A percentile compares a stretch with the other conserved stretches of the same genome.
phyloP scores from a whole-genome alignment of 2,797 vertebrate species.

The Argyrosomus regius region DNA sequence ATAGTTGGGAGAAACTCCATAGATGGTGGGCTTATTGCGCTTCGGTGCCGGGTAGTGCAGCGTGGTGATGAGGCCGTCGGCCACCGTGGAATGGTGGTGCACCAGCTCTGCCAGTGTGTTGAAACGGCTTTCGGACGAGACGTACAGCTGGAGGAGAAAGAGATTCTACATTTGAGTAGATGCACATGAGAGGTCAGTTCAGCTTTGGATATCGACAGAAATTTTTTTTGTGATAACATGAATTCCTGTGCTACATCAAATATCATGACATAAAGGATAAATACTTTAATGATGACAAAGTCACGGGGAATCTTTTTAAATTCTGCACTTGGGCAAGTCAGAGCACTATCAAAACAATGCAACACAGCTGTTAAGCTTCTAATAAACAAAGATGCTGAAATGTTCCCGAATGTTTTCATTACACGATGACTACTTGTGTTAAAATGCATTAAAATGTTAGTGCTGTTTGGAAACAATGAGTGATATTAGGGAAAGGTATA shows the following conservation, averaged over 20 bases:
- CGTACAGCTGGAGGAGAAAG: slow-evolving; percentile 89
- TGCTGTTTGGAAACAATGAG: neutral
- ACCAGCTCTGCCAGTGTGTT: slow-evolving; percentile 97
- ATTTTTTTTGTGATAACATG: neutral
- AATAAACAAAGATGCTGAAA: neutral
- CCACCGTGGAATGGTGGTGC: slow-evolving; percentile 97
- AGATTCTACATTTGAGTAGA: slow-evolving; percentile 35
- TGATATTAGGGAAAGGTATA: neutral
- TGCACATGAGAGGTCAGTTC: slow-evolving; percentile 19
- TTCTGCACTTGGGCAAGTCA: neutral
- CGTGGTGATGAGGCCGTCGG: slow-evolving; percentile 97
- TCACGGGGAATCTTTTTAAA: neutral
- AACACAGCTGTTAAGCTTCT: neutral
- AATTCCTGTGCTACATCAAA: neutral
- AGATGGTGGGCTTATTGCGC: slow-evolving; percentile 98
- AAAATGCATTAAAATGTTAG: neutral
- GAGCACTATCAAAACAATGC: neutral
- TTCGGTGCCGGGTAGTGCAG: slow-evolving; percentile 98
- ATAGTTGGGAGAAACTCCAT: slow-evolving; percentile 97
- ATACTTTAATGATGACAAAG: neutral
- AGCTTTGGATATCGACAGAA: neutral
- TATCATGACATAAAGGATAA: neutral
- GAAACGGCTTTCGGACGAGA: slow-evolving; percentile 98
- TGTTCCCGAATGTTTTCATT: slow-evolving; percentile 12
- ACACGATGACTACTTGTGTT: neutral